phyloP scores from a whole-genome alignment of 2,888 invertebrate species.

The Herminia tarsipennalis region DNA sequence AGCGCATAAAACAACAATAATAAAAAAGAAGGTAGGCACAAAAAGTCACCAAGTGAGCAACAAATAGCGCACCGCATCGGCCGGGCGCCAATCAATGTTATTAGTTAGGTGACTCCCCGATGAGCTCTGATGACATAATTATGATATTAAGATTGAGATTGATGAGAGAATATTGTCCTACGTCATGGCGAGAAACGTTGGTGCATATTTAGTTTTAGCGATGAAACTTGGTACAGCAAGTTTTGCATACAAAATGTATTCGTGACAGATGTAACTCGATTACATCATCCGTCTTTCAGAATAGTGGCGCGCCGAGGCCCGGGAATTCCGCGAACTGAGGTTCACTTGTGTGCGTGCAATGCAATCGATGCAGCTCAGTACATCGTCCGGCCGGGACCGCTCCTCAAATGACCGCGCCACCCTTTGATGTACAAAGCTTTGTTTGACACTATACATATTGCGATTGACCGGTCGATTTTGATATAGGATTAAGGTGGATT shows the following conservation, averaged over 20 bases:
- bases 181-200: no score
- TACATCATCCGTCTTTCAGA: background rate
- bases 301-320: background rate
- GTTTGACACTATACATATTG: slow-evolving; percentile 8
- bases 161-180: no score
- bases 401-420: slow-evolving; percentile 5
- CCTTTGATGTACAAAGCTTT: slow-evolving; percentile 10
- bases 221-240: background rate
- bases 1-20: no score
- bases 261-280: no score
- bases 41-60: no score
- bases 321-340: slow-evolving; percentile 4
- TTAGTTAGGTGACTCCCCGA: no score
- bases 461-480: background rate
- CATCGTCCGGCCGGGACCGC: background rate
- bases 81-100: no score
- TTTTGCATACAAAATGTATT: background rate
- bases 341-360: slow-evolving; percentile 6
- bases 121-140: no score
- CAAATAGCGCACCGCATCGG: no score
- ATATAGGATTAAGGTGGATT: background rate
- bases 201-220: no score
- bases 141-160: no score
- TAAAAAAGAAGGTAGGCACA: no score
- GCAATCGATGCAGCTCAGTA: slow-evolving; percentile 15